Evolutionary conservation across 2,888 invertebrate genomes (phyloP).

Genomic region (Xestia ashworthii): DNA sequence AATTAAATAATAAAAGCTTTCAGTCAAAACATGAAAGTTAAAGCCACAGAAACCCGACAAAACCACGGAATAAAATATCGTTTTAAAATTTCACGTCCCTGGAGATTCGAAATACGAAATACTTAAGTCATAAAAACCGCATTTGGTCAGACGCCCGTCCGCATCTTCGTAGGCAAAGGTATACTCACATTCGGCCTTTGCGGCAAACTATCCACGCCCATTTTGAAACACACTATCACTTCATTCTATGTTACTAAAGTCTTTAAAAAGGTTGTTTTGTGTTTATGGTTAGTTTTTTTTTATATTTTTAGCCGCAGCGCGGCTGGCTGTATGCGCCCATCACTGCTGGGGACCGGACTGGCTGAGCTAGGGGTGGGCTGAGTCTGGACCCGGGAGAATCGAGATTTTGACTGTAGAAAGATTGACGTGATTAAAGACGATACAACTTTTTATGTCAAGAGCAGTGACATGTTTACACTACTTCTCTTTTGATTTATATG

Average conservation of each 20-base stretch:
- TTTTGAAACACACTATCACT: conserved; percentile 69
- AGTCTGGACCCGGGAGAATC: conserved; percentile 51
- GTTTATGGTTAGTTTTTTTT: conserved; percentile 62
- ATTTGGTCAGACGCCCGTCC: conserved; percentile 50
- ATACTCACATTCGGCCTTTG: conserved; percentile 79
- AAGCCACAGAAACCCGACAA: background rate
- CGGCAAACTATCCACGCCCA: conserved; percentile 85
- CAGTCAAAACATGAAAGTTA: background rate
- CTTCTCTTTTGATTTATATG: background rate
- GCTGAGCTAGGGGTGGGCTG: conserved; percentile 68
- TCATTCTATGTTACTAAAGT: conserved; percentile 71
- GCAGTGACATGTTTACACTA: background rate
- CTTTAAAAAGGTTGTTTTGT: conserved; percentile 59
- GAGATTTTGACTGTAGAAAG: background rate
- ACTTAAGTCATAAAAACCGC: conserved; percentile 52
- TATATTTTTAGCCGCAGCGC: conserved; percentile 71
- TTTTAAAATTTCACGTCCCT: conserved; percentile 28
- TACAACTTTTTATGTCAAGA: background rate
- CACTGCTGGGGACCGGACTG: conserved; percentile 71
- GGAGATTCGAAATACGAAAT: conserved; percentile 43
- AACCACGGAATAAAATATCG: background rate
- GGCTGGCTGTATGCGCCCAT: conserved; percentile 78
- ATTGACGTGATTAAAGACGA: background rate
- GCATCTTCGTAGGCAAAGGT: conserved; percentile 44
- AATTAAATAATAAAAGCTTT: background rate